A percentile compares a stretch with the other conserved stretches of the same genome.
Evolutionary conservation across 1,140 invertebrate genomes (phyloP).

Genomic region (Drosophila melanogaster): Release_6_plus_ISO1_MT NT_033777.3:30648501-30649000

Average conservation of each 20-base stretch:
- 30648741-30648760: constrained; percentile 24
- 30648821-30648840: background rate
- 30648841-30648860: background rate
- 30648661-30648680: constrained; percentile 44
- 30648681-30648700: constrained; percentile 38
- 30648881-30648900: background rate
- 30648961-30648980: too few relatives aligned
- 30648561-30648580: constrained; percentile 18
- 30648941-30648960: background rate
- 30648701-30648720: constrained; percentile 1
- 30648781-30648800: constrained; percentile 20
- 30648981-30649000: too few relatives aligned
- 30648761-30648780: constrained; percentile 31
- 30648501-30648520: background rate
- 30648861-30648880: background rate
- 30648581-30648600: constrained; percentile 59
- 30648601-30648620: constrained; percentile 29
- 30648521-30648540: constrained; percentile 46
- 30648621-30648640: constrained; percentile 12
- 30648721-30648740: constrained; percentile 14
- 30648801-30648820: constrained; percentile 5
- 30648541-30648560: constrained; percentile 42
- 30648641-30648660: constrained; percentile 46
- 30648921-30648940: background rate
- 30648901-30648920: background rate